Evolutionary conservation across 2,888 invertebrate species (phyloP).

Genomic region (Alentia gelatinosa): DNA sequence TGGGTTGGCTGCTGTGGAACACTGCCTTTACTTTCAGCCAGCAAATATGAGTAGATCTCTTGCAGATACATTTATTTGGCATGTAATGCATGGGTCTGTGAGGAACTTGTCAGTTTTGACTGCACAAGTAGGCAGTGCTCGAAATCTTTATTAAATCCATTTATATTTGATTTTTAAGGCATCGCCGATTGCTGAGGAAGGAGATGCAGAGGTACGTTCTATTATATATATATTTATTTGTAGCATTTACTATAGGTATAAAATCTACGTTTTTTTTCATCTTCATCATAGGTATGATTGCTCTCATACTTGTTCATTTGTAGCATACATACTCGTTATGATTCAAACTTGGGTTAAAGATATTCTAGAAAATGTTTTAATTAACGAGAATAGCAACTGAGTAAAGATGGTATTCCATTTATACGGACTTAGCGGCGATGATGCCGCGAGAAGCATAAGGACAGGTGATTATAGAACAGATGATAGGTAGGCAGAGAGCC

Average conservation of each 20-base stretch:
- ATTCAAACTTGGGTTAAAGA: too few relatives aligned
- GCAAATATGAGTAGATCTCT: too few relatives aligned
- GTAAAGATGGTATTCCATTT: too few relatives aligned
- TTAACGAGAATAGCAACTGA: too few relatives aligned
- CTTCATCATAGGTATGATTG: not conserved
- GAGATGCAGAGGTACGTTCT: not conserved
- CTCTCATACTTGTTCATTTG: not conserved
- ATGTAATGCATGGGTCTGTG: not conserved
- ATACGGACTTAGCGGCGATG: too few relatives aligned
- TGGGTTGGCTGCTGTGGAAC: not conserved
- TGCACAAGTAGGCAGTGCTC: not conserved
- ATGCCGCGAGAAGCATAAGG: too few relatives aligned
- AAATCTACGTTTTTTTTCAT: not conserved
- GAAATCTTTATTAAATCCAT: not conserved
- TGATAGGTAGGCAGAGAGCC: too few relatives aligned
- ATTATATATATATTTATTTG: not conserved
- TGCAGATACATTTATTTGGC: not conserved
- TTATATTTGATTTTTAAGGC: not conserved
- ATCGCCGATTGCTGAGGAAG: conserved; percentile 36
- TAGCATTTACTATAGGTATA: not conserved
- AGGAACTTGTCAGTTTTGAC: not conserved
- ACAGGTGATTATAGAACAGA: too few relatives aligned
- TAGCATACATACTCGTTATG: too few relatives aligned
- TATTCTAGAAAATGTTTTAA: not conserved
- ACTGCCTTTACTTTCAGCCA: not conserved